Evolutionary conservation across 1,140 invertebrate species (phyloP).

Genomic region (Pteromalus puparum): DNA sequence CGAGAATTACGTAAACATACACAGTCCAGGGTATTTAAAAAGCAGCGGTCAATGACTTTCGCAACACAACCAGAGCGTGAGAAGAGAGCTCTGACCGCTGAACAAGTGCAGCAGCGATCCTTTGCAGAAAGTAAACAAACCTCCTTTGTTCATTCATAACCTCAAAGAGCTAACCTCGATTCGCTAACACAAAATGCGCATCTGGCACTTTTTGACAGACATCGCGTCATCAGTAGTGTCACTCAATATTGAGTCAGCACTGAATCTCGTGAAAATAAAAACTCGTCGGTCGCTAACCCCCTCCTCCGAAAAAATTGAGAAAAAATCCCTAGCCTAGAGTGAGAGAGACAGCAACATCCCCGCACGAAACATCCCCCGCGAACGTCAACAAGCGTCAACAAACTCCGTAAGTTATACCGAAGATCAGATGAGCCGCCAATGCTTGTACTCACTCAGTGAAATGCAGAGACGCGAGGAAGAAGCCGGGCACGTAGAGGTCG

Average conservation of each 20-base stretch:
- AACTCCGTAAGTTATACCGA: too few species aligned
- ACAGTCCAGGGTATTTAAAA: too few species aligned
- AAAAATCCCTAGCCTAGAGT: background rate
- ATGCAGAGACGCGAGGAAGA: conserved; percentile 82
- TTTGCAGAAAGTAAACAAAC: conserved; percentile 32
- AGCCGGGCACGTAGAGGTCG: conserved; percentile 88
- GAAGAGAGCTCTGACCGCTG: background rate
- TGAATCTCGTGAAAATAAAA: too few species aligned
- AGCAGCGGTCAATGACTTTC: too few species aligned
- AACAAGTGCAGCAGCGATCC: background rate
- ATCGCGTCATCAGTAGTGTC: too few species aligned
- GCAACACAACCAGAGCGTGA: background rate
- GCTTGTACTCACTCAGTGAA: conserved; percentile 81
- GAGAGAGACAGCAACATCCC: background rate
- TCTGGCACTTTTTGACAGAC: too few species aligned
- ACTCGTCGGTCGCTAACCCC: too few species aligned
- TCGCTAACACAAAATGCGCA: too few species aligned
- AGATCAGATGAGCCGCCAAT: background rate
- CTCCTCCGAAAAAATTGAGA: background rate
- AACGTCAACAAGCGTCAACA: background rate
- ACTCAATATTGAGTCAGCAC: too few species aligned
- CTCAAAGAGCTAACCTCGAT: background rate
- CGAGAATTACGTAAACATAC: too few species aligned
- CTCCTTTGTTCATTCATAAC: background rate
- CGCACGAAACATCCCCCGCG: background rate